phyloP scores from a whole-genome alignment of 1,140 invertebrate species.

The Plodia interpunctella region DNA sequence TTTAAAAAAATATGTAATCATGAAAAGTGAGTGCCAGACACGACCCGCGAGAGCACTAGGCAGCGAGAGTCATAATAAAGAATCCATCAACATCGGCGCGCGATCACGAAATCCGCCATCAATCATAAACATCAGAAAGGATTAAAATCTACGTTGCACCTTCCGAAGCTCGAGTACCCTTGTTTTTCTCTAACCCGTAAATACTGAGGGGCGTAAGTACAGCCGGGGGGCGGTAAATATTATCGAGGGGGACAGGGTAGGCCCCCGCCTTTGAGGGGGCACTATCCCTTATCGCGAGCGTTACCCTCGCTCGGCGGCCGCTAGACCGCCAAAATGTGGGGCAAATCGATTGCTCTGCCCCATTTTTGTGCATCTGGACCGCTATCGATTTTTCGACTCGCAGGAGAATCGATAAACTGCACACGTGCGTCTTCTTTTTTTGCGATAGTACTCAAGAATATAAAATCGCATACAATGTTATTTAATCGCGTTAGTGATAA shows the following conservation, averaged over 20 bases:
- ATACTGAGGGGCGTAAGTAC: constrained; percentile 76
- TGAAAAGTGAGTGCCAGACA: constrained; percentile 41
- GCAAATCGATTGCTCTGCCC: constrained; percentile 73
- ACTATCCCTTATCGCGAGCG: constrained; percentile 75
- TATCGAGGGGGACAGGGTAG: constrained; percentile 63
- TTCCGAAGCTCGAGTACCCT: constrained; percentile 74
- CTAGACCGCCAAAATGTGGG: constrained; percentile 72
- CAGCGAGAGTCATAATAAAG: constrained; percentile 52
- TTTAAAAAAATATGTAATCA: constrained; percentile 35
- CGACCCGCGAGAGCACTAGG: constrained; percentile 34
- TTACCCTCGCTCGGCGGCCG: constrained; percentile 69
- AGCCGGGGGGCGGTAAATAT: constrained; percentile 74
- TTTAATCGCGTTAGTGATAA: constrained; percentile 53
- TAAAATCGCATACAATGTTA: constrained; percentile 46
- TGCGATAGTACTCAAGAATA: constrained; percentile 10
- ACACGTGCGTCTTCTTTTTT: neutral
- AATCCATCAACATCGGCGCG: constrained; percentile 71
- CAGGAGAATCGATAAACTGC: constrained; percentile 40
- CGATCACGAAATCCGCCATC: constrained; percentile 73
- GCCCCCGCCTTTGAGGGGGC: constrained; percentile 54
- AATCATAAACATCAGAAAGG: constrained; percentile 77
- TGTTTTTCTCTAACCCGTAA: constrained; percentile 77
- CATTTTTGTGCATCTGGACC: constrained; percentile 76
- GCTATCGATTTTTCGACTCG: constrained; percentile 64
- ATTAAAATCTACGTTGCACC: constrained; percentile 77